Evolutionary conservation across 2,113 vertebrate genomes (phyloP), one percentile per base, ranked within the genome.

Genomic region (Pelmatolapia mariae): DNA sequence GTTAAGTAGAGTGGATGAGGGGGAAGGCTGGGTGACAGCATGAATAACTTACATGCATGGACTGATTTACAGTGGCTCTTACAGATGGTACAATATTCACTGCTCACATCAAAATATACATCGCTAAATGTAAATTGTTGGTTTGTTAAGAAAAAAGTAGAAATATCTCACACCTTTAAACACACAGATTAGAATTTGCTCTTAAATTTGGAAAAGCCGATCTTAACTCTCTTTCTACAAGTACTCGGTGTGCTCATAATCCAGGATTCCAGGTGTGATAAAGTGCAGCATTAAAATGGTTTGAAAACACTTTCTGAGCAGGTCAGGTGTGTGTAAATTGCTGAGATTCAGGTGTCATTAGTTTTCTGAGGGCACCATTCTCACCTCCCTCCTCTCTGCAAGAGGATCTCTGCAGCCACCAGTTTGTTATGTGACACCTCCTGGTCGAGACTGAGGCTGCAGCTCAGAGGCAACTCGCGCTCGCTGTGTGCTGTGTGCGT

Each of bases 21-120:
- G 93, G 91, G 89, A 85, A 76, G 89, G 63, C 90, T 61, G 87
- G 85, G 89, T 89, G 91, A 92, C 93, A 91, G 91, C 90, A 90
- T 88, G 92, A 93, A 93, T 93, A 93, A 94, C 93, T 94, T 93
- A 91, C 91, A 95, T 91, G 93, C 94, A 93, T 93, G 92, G 94
- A 89, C 89, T 93, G 89, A 88, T 88, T 81, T 94, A 91, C 89
- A 89, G 89, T 87, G 81, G 90, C 80, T 85, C 73, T 83, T 91
- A 50, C 93, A 92, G 93, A 91, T 92, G 94, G 86, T 82, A 86
- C 79, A 81, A 85, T 87, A 86, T 85, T 84, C 73, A 87, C 29
- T 47, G 53, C 84, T 59, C 87, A 8, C 87, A 52, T 78, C 88
- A 29, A 86, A 84, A 90, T 40, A 84, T 68, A 87, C 83, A 85